phyloP scores from a whole-genome alignment of 2,797 vertebrate species.

The Tarsius wallacei region DNA sequence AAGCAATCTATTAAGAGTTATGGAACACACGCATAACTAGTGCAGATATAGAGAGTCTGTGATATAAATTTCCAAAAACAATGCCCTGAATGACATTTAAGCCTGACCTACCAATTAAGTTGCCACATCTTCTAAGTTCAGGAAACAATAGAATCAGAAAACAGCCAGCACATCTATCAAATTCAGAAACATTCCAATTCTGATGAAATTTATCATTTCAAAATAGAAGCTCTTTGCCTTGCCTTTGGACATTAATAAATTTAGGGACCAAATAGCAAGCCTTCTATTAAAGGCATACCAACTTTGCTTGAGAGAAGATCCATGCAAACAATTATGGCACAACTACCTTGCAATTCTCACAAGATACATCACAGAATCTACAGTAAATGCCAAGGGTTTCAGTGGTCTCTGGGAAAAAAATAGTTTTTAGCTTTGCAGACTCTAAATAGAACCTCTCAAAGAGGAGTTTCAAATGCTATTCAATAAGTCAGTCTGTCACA shows the following conservation, averaged over 20 bases:
- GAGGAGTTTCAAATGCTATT: background rate
- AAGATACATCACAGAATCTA: background rate
- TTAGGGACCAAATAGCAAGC: background rate
- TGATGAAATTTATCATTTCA: background rate
- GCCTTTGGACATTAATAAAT: background rate
- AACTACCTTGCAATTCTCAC: background rate
- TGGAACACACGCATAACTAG: background rate
- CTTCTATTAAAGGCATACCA: background rate
- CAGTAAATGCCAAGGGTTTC: background rate
- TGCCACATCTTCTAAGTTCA: conserved; percentile 16
- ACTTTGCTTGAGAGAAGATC: background rate
- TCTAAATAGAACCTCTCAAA: conserved; percentile 59
- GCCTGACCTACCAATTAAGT: background rate
- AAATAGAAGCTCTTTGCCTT: background rate
- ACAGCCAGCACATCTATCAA: background rate
- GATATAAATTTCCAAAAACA: conserved; percentile 23
- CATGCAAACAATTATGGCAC: background rate
- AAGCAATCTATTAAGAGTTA: background rate
- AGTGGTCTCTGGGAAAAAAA: conserved; percentile 26
- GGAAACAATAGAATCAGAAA: conserved; percentile 13
- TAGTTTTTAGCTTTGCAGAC: background rate
- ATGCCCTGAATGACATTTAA: background rate
- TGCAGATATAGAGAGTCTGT: background rate
- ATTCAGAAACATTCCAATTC: background rate
- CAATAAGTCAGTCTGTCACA: conserved; percentile 54